These are phyloP conservation scores for Mycetomoellerius zeteki DNA, from an alignment of 1,140 invertebrate species.

Conservation along the genomic window DNA sequence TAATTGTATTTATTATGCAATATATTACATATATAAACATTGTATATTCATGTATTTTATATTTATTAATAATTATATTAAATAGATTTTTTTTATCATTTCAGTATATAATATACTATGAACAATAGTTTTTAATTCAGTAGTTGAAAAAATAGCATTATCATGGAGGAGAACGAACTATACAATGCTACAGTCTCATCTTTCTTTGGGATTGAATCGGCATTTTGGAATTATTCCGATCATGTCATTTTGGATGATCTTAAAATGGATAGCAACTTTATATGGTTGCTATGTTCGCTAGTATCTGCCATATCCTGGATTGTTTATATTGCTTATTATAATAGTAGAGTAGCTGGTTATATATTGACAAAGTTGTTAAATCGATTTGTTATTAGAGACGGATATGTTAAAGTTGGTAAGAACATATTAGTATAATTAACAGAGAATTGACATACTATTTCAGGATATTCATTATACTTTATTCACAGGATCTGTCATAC, in stretches of 20 bases:
- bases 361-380: constrained; percentile 96
- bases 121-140: constrained; percentile 56
- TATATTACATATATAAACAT: not conserved
- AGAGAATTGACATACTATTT: constrained; percentile 6
- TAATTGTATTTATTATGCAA: not conserved
- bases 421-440: constrained; percentile 62
- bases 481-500: constrained; percentile 94
- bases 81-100: constrained; percentile 44
- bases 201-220: constrained; percentile 79
- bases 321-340: constrained; percentile 98
- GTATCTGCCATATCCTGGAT: constrained; percentile 95
- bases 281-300: constrained; percentile 93
- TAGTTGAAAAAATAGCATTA: constrained; percentile 54
- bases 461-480: constrained; percentile 30
- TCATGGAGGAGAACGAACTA: constrained; percentile 79
- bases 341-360: constrained; percentile 96
- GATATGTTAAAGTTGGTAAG: constrained; percentile 96
- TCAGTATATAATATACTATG: constrained; percentile 59
- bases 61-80: not conserved
- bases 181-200: constrained; percentile 80
- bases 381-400: constrained; percentile 94
- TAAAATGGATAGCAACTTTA: constrained; percentile 94
- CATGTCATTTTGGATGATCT: constrained; percentile 90
- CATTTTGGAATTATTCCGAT: constrained; percentile 84
- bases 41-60: not conserved